Percentiles rank a stretch among this genome's conserved stretches.
phyloP scores from a whole-genome alignment of 2,888 invertebrate species.

The Oxyscelio sp. region DNA sequence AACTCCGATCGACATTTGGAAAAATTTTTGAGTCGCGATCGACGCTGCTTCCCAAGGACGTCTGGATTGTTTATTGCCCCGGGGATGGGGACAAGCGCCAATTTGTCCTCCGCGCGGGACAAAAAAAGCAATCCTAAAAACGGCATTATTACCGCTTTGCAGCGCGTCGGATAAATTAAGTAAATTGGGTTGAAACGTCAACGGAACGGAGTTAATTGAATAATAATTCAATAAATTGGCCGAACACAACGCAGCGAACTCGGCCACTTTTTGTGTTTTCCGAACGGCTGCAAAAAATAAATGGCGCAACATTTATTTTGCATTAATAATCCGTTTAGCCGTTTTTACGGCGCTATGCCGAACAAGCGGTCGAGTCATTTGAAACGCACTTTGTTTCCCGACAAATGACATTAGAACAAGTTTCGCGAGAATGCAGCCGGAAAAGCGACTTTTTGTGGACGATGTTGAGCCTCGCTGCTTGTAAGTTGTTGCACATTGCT shows the following conservation, averaged over 20 bases:
- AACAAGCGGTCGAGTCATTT: not conserved
- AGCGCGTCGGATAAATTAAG: slow-evolving; percentile 32
- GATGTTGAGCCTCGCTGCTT: no score
- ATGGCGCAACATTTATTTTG: slow-evolving; percentile 13
- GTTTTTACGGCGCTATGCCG: not conserved
- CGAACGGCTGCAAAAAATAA: slow-evolving; percentile 12
- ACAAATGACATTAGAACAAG: no score
- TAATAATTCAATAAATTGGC: slow-evolving; percentile 41
- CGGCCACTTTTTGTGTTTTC: slow-evolving; percentile 20
- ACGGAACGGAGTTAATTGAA: slow-evolving; percentile 46
- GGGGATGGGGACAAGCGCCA: not conserved
- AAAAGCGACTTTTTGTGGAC: no score
- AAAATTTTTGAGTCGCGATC: no score
- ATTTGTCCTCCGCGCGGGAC: not conserved
- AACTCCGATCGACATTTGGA: no score
- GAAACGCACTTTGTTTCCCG: no score
- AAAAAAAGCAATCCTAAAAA: not conserved
- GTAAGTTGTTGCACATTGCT: no score
- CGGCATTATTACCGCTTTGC: not conserved
- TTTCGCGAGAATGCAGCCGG: no score
- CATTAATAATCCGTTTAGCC: slow-evolving; percentile 13
- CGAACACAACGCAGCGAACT: slow-evolving; percentile 11
- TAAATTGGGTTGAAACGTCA: slow-evolving; percentile 40
- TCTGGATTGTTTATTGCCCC: not conserved
- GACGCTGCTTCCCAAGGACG: not conserved